A percentile compares a stretch with the other conserved stretches of the same genome.
Conservation (phyloP, 2,888 invertebrate species). For the Scrobipalpa atriplicella region DNA sequence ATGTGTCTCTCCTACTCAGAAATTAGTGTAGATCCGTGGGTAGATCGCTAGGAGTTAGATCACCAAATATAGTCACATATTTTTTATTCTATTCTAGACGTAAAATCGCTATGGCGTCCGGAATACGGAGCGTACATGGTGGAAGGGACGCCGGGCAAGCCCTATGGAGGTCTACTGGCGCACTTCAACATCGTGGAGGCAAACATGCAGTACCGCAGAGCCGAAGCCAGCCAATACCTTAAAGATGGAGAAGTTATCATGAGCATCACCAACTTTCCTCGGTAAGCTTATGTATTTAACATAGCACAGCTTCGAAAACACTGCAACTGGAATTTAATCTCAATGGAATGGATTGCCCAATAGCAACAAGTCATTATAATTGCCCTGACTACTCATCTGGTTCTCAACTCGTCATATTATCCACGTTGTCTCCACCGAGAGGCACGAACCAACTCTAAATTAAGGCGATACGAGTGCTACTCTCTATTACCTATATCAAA, state of each 20-base stretch:
- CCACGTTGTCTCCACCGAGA: too few species aligned
- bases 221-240: slow-evolving; percentile 91
- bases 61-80: slow-evolving; percentile 25
- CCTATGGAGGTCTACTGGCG: slow-evolving; percentile 96
- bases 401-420: too few species aligned
- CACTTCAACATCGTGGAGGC: slow-evolving; percentile 99
- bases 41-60: too few species aligned
- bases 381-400: too few species aligned
- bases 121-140: slow-evolving; percentile 99
- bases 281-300: slow-evolving; percentile 77
- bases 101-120: slow-evolving; percentile 97
- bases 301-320: not conserved
- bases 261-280: slow-evolving; percentile 96
- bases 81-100: slow-evolving; percentile 68
- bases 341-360: too few species aligned
- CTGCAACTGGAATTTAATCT: too few species aligned
- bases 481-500: too few species aligned
- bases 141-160: slow-evolving; percentile 98
- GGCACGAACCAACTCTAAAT: too few species aligned
- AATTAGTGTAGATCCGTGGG: too few species aligned
- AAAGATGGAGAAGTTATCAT: slow-evolving; percentile 91
- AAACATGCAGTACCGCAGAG: slow-evolving; percentile 95
- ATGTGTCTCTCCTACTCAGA: too few species aligned
- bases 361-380: too few species aligned
- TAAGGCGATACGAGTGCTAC: too few species aligned